Conservation (phyloP, 2,797 vertebrate genomes). For the Amphiprion clarkii region DNA sequence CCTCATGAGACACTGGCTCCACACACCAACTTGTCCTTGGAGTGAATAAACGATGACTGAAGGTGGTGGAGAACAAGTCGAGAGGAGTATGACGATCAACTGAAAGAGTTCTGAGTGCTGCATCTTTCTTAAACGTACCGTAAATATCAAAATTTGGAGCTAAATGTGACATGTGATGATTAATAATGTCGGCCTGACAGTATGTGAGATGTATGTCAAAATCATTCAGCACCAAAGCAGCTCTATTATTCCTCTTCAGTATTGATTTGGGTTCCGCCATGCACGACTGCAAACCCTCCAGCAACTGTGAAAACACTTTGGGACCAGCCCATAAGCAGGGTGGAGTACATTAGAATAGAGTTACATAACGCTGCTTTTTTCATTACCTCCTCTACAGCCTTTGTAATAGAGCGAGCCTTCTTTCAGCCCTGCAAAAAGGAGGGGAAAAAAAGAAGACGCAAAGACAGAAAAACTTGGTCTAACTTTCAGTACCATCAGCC, state of each 20-base stretch:
- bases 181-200: background rate
- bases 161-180: background rate
- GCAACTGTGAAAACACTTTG: constrained; percentile 64
- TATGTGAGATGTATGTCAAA: background rate
- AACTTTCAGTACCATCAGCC: constrained; percentile 62
- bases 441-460: constrained; percentile 1
- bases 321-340: constrained; percentile 68
- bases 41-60: constrained; percentile 59
- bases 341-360: constrained; percentile 75
- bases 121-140: background rate
- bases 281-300: constrained; percentile 43
- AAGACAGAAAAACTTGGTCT: constrained; percentile 59
- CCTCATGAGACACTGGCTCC: constrained; percentile 73
- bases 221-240: background rate
- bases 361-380: constrained; percentile 76
- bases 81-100: constrained; percentile 6
- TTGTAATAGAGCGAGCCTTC: constrained; percentile 62
- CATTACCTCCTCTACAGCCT: constrained; percentile 62
- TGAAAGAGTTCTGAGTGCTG: background rate
- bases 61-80: constrained; percentile 38
- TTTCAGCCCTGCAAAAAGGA: constrained; percentile 36
- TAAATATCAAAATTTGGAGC: background rate
- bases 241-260: background rate
- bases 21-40: constrained; percentile 61
- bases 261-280: constrained; percentile 27